These are phyloP conservation scores for Drosophila biarmipes DNA, from an alignment of 1,140 invertebrate species.

Conservation along the genomic window DNA sequence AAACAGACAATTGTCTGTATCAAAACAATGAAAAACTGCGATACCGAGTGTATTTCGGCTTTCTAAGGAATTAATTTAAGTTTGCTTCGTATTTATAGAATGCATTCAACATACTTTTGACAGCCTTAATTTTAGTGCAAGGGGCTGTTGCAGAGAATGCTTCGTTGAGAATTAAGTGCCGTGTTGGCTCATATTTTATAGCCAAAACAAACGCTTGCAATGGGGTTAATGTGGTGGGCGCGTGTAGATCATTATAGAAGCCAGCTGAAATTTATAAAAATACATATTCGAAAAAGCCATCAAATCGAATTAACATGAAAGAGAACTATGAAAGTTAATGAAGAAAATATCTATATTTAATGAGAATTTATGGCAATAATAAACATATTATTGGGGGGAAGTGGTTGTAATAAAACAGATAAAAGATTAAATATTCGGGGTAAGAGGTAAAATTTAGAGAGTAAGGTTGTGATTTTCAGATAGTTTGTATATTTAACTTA, in stretches of 20 bases:
- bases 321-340: constrained; percentile 11
- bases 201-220: constrained; percentile 44
- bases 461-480: no score
- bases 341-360: constrained; percentile 31
- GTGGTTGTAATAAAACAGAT: constrained; percentile 24
- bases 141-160: constrained; percentile 61
- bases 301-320: constrained; percentile 44
- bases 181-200: constrained; percentile 50
- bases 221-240: constrained; percentile 74
- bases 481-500: no score
- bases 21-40: not conserved
- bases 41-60: not conserved
- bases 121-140: constrained; percentile 20
- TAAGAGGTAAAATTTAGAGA: not conserved
- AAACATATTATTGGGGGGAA: constrained; percentile 30
- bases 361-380: constrained; percentile 35
- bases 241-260: constrained; percentile 47
- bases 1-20: not conserved
- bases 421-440: not conserved
- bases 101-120: not conserved
- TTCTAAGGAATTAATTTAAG: not conserved
- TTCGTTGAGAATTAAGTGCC: constrained; percentile 69
- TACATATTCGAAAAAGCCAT: constrained; percentile 14
- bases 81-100: constrained; percentile 9
- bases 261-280: constrained; percentile 44